Evolutionary conservation across 2,797 vertebrate species (phyloP).

Genomic region (Heterohyrax brucei): DNA sequence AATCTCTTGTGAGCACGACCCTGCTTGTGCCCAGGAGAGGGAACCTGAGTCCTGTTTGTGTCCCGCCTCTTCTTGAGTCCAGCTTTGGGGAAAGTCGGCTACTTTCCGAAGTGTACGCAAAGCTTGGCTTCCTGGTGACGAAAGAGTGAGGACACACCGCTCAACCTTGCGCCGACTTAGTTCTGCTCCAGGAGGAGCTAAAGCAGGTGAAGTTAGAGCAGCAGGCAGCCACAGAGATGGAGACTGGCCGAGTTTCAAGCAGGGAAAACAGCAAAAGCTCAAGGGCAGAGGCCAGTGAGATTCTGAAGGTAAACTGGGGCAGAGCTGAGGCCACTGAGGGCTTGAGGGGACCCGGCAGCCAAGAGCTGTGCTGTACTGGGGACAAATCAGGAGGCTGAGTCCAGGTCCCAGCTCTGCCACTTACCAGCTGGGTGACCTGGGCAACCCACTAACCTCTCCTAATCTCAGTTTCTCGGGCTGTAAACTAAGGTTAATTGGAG

Average conservation of each 20-base stretch:
- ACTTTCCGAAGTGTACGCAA: background rate
- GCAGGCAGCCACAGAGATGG: background rate
- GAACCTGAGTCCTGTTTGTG: background rate
- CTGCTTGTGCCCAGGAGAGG: background rate
- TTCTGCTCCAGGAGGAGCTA: background rate
- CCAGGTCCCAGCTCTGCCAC: background rate
- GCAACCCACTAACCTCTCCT: background rate
- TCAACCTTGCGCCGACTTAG: background rate
- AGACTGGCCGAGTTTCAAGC: background rate
- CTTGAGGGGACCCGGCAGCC: fast-evolving
- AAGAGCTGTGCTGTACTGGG: background rate
- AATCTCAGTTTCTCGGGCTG: conserved; percentile 7
- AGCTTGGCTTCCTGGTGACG: background rate
- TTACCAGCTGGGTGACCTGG: background rate
- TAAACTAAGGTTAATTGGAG: conserved; percentile 18
- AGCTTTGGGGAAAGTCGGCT: background rate
- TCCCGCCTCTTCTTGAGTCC: background rate
- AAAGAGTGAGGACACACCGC: background rate
- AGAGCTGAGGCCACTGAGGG: background rate
- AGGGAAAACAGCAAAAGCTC: background rate
- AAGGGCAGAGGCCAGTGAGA: background rate
- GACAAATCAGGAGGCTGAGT: background rate
- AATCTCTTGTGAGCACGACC: background rate
- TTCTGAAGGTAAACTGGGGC: background rate
- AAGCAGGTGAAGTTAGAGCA: background rate